Evolutionary conservation across 1,140 invertebrate species (phyloP).

Genomic region (Sitobion miscanthi): DNA sequence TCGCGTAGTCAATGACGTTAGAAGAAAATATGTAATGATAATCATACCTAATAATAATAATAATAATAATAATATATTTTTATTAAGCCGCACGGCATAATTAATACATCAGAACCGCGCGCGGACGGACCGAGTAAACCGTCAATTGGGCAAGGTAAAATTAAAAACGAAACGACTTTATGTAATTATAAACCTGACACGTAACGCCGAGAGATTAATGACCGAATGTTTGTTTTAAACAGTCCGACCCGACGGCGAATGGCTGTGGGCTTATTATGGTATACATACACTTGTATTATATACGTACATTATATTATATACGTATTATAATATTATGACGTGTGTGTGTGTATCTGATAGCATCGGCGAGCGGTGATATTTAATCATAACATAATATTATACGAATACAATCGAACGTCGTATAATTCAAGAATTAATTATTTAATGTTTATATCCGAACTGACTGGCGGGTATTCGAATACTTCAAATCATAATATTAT

Average conservation of each 20-base stretch:
- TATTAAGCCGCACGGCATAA: background rate
- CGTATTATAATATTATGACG: too few species aligned
- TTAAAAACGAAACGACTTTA: constrained; percentile 39
- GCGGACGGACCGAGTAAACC: background rate
- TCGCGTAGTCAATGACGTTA: background rate
- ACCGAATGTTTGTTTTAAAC: constrained; percentile 48
- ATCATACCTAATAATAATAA: background rate
- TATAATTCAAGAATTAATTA: constrained; percentile 16
- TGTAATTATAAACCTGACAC: constrained; percentile 45
- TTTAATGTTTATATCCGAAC: background rate
- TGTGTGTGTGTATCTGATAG: background rate
- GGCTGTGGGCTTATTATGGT: background rate
- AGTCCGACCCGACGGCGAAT: background rate
- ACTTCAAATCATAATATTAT: background rate
- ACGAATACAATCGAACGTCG: background rate
- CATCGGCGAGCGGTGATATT: constrained; percentile 8
- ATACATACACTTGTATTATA: background rate
- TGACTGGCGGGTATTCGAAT: background rate
- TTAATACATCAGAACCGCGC: constrained; percentile 43
- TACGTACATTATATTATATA: too few species aligned
- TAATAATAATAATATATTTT: background rate
- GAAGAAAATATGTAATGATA: background rate
- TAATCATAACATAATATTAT: constrained; percentile 6
- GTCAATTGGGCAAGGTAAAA: constrained; percentile 25
- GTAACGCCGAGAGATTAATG: constrained; percentile 51